Percentiles rank a stretch among this genome's conserved stretches.
Conservation (phyloP, 1,140 invertebrate genomes). For the Euura lappo region DNA sequence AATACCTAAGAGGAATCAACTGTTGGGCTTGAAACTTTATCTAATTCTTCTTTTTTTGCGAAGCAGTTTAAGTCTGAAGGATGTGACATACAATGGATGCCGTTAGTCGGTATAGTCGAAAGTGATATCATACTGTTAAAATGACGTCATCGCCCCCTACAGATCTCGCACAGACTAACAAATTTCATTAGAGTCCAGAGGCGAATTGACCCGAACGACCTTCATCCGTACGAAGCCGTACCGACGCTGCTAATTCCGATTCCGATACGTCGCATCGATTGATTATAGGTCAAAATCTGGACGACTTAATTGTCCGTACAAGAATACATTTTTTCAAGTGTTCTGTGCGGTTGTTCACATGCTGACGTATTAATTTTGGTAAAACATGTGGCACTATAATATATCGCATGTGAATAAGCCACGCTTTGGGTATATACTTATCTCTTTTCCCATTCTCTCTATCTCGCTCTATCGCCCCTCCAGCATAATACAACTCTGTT, state of each 20-base stretch:
- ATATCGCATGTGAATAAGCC: neutral
- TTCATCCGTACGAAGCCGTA: neutral
- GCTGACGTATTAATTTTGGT: no score
- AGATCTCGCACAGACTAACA: neutral
- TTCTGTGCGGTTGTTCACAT: no score
- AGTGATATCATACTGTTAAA: neutral
- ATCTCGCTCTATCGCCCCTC: conserved; percentile 33
- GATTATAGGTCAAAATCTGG: no score
- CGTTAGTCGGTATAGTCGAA: neutral
- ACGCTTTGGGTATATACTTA: neutral
- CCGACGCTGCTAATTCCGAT: neutral
- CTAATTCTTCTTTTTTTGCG: neutral
- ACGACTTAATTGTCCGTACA: no score
- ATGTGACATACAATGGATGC: neutral
- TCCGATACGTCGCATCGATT: neutral
- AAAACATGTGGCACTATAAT: neutral
- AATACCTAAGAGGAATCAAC: no score
- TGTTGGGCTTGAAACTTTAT: no score
- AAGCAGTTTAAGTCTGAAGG: neutral
- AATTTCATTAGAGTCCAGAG: conserved; percentile 1
- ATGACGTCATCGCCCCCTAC: neutral
- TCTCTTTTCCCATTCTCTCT: conserved; percentile 28
- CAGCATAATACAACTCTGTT: conserved; percentile 42
- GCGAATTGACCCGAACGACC: neutral
- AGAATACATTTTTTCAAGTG: no score